Conservation (phyloP, 2,113 vertebrate genomes). For the Arizona elegans region DNA sequence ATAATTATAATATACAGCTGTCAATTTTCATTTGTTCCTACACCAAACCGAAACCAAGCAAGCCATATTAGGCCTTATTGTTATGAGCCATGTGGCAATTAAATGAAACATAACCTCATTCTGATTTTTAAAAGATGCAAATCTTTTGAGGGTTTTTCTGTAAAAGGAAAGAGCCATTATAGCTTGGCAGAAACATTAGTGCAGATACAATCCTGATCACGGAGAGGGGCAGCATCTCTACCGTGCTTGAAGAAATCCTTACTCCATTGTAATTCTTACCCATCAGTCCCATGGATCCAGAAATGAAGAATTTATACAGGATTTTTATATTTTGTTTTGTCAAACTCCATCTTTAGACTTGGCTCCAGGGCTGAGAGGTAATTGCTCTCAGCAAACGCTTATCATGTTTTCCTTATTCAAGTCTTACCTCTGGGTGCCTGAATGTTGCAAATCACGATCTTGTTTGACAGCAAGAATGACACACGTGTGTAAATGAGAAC, state of each 20-base stretch:
- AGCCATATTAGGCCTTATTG: background rate
- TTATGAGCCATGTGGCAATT: background rate
- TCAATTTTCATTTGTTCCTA: background rate
- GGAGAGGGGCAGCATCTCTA: background rate
- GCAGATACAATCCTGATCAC: background rate
- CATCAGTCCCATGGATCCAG: background rate
- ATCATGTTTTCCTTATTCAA: background rate
- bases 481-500: constrained; percentile 17
- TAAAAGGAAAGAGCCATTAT: background rate
- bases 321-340: background rate
- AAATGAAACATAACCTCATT: background rate
- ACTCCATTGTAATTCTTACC: background rate
- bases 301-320: background rate
- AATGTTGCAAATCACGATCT: background rate
- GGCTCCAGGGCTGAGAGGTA: background rate
- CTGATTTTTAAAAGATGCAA: background rate
- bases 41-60: background rate
- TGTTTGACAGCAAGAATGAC: constrained; percentile 12
- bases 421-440: background rate
- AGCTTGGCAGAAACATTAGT: background rate
- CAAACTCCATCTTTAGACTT: background rate
- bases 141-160: background rate
- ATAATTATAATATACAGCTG: background rate
- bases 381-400: background rate
- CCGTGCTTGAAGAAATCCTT: background rate